phyloP scores from a whole-genome alignment of 1,140 invertebrate genomes.

The Diorhabda elongata region DNA sequence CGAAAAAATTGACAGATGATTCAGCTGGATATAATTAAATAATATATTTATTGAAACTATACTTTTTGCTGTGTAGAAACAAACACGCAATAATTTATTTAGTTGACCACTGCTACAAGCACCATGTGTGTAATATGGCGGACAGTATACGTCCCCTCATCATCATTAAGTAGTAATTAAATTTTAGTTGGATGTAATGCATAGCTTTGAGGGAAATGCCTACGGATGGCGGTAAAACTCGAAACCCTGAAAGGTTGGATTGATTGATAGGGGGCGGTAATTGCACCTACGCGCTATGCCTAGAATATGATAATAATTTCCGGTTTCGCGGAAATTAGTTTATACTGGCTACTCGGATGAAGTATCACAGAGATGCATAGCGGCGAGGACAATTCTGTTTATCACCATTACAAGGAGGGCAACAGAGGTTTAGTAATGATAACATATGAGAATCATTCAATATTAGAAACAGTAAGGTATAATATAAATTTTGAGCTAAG shows the following conservation, averaged over 20 bases:
- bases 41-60: no score
- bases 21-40: no score
- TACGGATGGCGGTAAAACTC: background rate
- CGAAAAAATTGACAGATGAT: no score
- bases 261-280: background rate
- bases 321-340: background rate
- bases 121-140: background rate
- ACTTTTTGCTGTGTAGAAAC: background rate
- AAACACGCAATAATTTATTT: constrained; percentile 1
- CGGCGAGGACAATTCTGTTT: no score
- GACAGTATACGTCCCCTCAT: background rate
- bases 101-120: background rate
- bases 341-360: background rate
- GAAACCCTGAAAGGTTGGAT: constrained; percentile 1
- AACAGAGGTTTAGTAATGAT: no score
- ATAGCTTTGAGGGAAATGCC: background rate
- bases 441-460: no score
- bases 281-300: background rate
- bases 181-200: constrained; percentile 2
- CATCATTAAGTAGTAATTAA: constrained; percentile 3
- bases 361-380: background rate
- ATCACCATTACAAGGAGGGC: no score
- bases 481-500: no score
- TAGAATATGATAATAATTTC: background rate
- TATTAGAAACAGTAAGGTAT: no score